Conservation (phyloP, 2,888 invertebrate genomes). For the Lepidocyrtoides sp. region DNA sequence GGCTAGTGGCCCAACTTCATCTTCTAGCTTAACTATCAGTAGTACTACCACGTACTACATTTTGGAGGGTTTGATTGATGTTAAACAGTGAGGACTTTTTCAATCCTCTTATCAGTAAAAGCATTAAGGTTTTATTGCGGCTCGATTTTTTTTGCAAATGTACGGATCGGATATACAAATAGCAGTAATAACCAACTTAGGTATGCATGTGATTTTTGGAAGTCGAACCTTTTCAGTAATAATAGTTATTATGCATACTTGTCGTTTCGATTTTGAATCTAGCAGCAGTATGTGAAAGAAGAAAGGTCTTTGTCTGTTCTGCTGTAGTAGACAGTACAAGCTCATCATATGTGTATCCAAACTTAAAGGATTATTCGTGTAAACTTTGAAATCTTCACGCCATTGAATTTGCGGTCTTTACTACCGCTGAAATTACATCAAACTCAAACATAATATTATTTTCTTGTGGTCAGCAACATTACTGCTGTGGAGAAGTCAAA, state of each 20-base stretch:
- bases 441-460: conserved; percentile 50
- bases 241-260: conserved; percentile 41
- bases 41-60: background rate
- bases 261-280: background rate
- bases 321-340: too few species aligned
- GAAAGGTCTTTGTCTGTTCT: conserved; percentile 42
- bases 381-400: conserved; percentile 59
- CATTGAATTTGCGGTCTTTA: conserved; percentile 74
- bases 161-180: background rate
- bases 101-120: background rate
- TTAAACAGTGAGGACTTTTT: conserved; percentile 12
- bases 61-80: conserved; percentile 33
- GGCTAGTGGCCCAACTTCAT: conserved; percentile 55
- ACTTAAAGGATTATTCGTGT: conserved; percentile 43
- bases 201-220: background rate
- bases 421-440: conserved; percentile 58
- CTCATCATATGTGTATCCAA: background rate
- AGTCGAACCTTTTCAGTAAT: conserved; percentile 32
- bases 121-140: background rate
- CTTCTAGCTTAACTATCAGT: background rate
- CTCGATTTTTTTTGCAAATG: background rate
- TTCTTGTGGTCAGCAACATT: conserved; percentile 55
- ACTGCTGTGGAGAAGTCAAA: conserved; percentile 36
- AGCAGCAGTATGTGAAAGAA: background rate
- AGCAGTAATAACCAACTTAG: background rate